Evolutionary conservation across 92 coral and sea anemone species (phyloP).

Genomic region (Zoanthus sociatus): DNA sequence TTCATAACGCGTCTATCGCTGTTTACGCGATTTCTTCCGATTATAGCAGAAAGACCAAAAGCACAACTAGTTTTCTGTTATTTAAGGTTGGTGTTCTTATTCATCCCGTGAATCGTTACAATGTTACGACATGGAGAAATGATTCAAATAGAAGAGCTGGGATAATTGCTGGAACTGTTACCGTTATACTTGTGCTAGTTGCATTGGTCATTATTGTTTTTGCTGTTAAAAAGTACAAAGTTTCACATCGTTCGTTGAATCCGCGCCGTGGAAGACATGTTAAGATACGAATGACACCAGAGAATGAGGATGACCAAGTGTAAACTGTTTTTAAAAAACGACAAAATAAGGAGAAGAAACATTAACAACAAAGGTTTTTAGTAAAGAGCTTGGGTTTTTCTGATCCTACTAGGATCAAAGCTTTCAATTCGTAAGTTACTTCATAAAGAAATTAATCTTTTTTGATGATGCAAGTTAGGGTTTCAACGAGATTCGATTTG

Average conservation of each 20-base stretch:
- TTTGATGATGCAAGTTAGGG: too few relatives aligned
- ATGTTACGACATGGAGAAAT: not conserved
- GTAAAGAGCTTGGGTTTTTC: too few relatives aligned
- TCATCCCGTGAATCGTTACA: not conserved
- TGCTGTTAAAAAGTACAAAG: not conserved
- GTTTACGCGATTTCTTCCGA: not conserved
- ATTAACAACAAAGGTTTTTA: too few relatives aligned
- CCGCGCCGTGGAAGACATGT: not conserved
- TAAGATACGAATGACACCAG: not conserved
- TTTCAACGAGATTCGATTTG: too few relatives aligned
- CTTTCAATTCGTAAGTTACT: too few relatives aligned
- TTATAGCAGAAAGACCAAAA: not conserved
- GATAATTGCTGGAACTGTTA: not conserved
- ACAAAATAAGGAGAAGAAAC: not conserved
- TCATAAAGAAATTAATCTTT: too few relatives aligned
- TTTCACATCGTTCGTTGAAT: not conserved
- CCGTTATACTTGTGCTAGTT: not conserved
- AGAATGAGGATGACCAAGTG: not conserved
- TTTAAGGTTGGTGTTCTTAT: not conserved
- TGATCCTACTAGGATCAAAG: too few relatives aligned
- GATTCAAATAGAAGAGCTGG: not conserved
- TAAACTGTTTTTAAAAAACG: not conserved
- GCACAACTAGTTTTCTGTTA: not conserved
- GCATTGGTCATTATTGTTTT: not conserved
- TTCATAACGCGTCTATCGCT: not conserved